Evolutionary conservation across 2,888 invertebrate genomes (phyloP).

Genomic region (Electrophaes corylata): DNA sequence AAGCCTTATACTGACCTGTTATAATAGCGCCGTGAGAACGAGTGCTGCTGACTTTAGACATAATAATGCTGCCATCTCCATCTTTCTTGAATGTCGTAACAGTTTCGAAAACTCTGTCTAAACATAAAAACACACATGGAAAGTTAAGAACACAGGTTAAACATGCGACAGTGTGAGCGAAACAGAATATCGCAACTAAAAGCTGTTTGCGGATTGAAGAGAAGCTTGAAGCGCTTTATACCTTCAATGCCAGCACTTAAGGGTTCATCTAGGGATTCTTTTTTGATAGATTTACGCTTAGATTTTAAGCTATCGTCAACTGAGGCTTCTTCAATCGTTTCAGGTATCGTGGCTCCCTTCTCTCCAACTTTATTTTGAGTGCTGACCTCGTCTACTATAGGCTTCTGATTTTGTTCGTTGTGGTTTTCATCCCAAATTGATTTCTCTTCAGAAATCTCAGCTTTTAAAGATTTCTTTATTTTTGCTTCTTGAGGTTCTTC

Average conservation of each 20-base stretch:
- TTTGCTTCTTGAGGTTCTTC: slow-evolving; percentile 46
- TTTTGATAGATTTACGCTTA: slow-evolving; percentile 76
- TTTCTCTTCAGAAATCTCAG: slow-evolving; percentile 63
- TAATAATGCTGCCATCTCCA: slow-evolving; percentile 74
- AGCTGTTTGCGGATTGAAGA: slow-evolving; percentile 72
- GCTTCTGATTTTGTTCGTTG: slow-evolving; percentile 61
- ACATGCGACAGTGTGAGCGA: slow-evolving; percentile 73
- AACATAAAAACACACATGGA: slow-evolving; percentile 80
- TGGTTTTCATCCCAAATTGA: slow-evolving; percentile 74
- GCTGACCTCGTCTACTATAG: slow-evolving; percentile 59
- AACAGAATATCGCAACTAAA: slow-evolving; percentile 64
- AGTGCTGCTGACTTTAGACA: slow-evolving; percentile 85
- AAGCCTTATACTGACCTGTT: slow-evolving; percentile 85
- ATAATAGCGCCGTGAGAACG: slow-evolving; percentile 86
- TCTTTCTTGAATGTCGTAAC: slow-evolving; percentile 82
- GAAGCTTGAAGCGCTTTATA: slow-evolving; percentile 74
- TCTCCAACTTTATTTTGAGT: slow-evolving; percentile 59
- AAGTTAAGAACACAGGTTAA: slow-evolving; percentile 78
- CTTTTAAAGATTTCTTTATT: slow-evolving; percentile 52
- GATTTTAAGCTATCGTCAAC: slow-evolving; percentile 66
- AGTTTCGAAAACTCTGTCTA: slow-evolving; percentile 83
- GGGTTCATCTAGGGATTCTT: slow-evolving; percentile 72
- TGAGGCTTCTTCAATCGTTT: slow-evolving; percentile 65
- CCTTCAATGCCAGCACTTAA: slow-evolving; percentile 81
- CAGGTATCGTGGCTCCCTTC: slow-evolving; percentile 65